Conservation (phyloP, 2,113 vertebrate species). For the Grantiella picta region DNA sequence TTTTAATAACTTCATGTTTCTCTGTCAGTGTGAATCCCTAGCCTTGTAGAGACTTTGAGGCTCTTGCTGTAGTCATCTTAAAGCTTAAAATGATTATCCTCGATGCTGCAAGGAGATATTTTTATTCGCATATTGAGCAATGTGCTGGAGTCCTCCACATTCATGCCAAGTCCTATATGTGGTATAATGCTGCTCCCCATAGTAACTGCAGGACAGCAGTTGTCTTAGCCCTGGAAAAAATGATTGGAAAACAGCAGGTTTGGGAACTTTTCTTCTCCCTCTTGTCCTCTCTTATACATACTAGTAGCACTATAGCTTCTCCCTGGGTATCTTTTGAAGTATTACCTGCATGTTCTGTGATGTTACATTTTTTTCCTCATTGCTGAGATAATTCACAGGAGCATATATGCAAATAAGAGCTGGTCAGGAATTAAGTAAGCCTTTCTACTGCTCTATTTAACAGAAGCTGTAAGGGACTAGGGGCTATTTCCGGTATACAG, state of each 20-base stretch:
- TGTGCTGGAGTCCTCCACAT: background rate
- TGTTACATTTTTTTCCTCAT: background rate
- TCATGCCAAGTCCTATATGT: fast-evolving
- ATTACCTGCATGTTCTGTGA: background rate
- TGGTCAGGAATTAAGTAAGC: background rate
- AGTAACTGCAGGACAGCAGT: background rate
- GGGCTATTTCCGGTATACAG: background rate
- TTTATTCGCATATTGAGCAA: background rate
- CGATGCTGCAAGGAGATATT: background rate
- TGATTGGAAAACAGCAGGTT: background rate
- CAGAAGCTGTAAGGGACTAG: background rate
- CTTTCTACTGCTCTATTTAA: background rate
- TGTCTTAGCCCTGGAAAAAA: background rate
- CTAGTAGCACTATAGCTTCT: background rate
- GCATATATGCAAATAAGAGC: background rate
- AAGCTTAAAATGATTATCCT: conserved; percentile 32
- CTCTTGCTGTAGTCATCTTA: background rate
- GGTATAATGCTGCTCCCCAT: background rate
- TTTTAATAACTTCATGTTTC: conserved; percentile 8
- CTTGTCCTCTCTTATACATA: background rate
- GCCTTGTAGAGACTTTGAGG: background rate
- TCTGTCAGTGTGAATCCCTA: background rate
- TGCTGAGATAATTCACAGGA: background rate
- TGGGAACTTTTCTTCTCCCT: background rate
- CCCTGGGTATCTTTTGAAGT: background rate